These are phyloP conservation scores for Myzus persicae DNA, from an alignment of 1,140 invertebrate genomes.

Conservation along the genomic window DNA sequence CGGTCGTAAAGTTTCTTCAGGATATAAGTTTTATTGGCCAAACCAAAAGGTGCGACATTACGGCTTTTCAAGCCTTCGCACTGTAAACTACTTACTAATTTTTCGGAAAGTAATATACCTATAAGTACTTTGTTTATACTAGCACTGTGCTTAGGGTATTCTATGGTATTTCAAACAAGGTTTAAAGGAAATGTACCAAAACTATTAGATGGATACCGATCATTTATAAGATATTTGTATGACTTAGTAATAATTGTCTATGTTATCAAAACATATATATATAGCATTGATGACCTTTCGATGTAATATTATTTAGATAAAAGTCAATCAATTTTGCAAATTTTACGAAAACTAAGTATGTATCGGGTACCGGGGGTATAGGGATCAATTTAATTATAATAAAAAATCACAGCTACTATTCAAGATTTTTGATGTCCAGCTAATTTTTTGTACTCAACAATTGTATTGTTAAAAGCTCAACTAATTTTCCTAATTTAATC, in stretches of 20 bases:
- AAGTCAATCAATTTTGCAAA: neutral
- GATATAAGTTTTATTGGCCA: constrained; percentile 41
- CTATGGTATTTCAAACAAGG: neutral
- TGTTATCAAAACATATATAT: neutral
- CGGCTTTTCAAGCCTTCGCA: neutral
- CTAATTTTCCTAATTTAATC: neutral
- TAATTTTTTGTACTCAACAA: neutral
- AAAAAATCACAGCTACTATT: neutral
- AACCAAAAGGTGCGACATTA: constrained; percentile 18
- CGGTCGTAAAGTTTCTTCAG: constrained; percentile 23
- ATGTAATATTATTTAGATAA: neutral
- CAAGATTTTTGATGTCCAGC: no score
- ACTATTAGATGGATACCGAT: neutral
- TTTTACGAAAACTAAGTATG: neutral
- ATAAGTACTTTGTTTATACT: neutral
- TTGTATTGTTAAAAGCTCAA: neutral
- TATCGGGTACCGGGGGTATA: neutral
- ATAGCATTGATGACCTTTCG: no score
- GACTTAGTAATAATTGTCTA: neutral
- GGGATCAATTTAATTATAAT: neutral
- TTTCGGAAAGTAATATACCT: neutral
- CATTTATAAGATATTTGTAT: neutral
- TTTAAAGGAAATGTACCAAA: neutral
- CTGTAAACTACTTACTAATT: constrained; percentile 4
- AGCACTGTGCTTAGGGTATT: neutral